Conservation (phyloP, 2,797 vertebrate genomes). For the Epinephelus awoara region DNA sequence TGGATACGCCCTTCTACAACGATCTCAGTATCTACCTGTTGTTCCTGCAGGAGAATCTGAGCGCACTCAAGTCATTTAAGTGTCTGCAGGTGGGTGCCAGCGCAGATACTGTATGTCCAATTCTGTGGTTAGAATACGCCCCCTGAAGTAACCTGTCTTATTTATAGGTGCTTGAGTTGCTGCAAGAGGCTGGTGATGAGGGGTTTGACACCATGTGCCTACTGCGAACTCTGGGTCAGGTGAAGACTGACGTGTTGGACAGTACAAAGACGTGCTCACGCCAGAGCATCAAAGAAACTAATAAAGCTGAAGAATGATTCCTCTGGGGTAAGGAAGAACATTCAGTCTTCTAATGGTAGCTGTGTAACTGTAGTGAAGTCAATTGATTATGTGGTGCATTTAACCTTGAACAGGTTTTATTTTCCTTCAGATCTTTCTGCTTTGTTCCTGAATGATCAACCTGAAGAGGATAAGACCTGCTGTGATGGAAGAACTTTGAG, state of each 20-base stretch:
- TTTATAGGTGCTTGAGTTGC: constrained; percentile 90
- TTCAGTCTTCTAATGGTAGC: background rate
- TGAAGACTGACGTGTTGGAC: constrained; percentile 91
- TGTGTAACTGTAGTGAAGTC: background rate
- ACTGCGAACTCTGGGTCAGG: constrained; percentile 90
- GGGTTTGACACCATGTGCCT: constrained; percentile 91
- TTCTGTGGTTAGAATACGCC: background rate
- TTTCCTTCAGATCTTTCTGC: constrained; percentile 36
- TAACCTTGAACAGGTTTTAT: constrained; percentile 15
- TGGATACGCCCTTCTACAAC: constrained; percentile 88
- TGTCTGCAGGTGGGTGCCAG: constrained; percentile 88
- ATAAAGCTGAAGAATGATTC: constrained; percentile 49
- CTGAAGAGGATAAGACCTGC: constrained; percentile 28
- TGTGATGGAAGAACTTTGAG: constrained; percentile 22
- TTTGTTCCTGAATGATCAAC: constrained; percentile 11
- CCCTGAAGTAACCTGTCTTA: background rate
- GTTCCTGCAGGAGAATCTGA: constrained; percentile 95
- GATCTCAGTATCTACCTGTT: constrained; percentile 96
- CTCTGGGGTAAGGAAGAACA: constrained; percentile 45
- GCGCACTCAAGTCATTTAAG: constrained; percentile 95
- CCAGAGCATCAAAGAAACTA: constrained; percentile 45
- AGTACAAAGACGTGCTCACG: constrained; percentile 74
- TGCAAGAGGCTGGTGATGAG: constrained; percentile 87
- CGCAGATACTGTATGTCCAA: background rate
- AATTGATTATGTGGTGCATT: constrained; percentile 8